A percentile compares a stretch with the other conserved stretches of the same genome.
These are phyloP conservation scores for Clarias fuscus DNA, from an alignment of 2,797 vertebrate species.

Conservation along the genomic window DNA sequence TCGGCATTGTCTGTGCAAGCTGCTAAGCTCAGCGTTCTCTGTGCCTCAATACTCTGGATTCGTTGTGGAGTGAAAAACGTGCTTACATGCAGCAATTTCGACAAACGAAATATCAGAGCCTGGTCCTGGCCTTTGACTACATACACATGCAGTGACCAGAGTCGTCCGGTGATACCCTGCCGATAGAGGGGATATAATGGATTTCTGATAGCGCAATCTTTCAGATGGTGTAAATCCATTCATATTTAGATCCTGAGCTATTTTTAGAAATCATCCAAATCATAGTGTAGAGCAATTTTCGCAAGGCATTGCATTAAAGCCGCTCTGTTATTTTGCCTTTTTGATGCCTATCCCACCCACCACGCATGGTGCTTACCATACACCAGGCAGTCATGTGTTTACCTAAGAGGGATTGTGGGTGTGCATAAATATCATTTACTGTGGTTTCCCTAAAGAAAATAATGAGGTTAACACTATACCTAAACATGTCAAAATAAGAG, in stretches of 20 bases:
- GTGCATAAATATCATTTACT: constrained; percentile 44
- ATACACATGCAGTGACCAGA: constrained; percentile 51
- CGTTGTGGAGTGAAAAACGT: constrained; percentile 76
- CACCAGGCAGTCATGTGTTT: constrained; percentile 42
- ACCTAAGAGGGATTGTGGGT: constrained; percentile 27
- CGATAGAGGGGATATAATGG: neutral
- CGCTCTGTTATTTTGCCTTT: constrained; percentile 52
- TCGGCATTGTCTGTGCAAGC: constrained; percentile 63
- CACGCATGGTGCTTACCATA: constrained; percentile 1
- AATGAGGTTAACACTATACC: constrained; percentile 36
- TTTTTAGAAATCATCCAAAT: constrained; percentile 27
- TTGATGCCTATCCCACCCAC: constrained; percentile 46
- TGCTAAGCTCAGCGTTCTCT: constrained; percentile 77
- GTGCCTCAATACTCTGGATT: constrained; percentile 70
- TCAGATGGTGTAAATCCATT: neutral
- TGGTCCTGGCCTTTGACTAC: constrained; percentile 57
- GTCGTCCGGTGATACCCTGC: neutral
- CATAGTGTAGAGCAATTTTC: constrained; percentile 7
- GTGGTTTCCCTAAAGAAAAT: constrained; percentile 45
- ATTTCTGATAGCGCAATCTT: neutral
- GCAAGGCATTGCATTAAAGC: constrained; percentile 3
- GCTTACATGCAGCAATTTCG: constrained; percentile 81
- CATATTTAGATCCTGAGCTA: constrained; percentile 2
- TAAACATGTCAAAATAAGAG: constrained; percentile 42
- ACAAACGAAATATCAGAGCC: constrained; percentile 72